Conservation (phyloP, 2,888 invertebrate genomes). For the Papilio elwesi region DNA sequence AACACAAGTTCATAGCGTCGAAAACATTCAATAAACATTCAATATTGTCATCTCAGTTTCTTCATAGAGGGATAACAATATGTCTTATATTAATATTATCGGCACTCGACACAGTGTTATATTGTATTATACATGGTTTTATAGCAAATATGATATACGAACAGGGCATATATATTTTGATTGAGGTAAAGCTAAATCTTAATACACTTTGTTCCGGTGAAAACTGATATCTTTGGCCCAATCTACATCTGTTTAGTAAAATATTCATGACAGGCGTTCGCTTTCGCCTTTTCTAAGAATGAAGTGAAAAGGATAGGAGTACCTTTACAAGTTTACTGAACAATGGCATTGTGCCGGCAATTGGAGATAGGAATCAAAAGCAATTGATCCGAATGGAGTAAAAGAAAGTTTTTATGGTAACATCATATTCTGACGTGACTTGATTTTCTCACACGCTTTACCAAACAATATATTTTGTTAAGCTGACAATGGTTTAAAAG, state of each 20-base stretch:
- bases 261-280: slow-evolving; percentile 26
- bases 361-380: slow-evolving; percentile 16
- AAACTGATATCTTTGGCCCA: slow-evolving; percentile 26
- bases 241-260: slow-evolving; percentile 35
- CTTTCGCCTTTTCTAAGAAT: slow-evolving; percentile 6
- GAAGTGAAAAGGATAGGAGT: slow-evolving; percentile 22
- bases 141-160: no score
- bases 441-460: not conserved
- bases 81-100: no score
- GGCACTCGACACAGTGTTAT: no score
- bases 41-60: no score
- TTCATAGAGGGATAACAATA: no score
- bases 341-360: slow-evolving; percentile 16
- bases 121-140: no score
- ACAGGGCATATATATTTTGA: slow-evolving; percentile 1
- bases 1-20: no score
- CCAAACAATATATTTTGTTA: not conserved
- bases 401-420: slow-evolving; percentile 4
- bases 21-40: no score
- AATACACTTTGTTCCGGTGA: slow-evolving; percentile 14
- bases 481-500: not conserved
- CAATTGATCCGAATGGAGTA: slow-evolving; percentile 20
- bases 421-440: slow-evolving; percentile 17
- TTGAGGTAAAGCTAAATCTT: slow-evolving; percentile 16
- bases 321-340: slow-evolving; percentile 30